Percentiles rank a stretch among this genome's conserved stretches.
These are phyloP conservation scores for Ariolimax columbianus DNA, from an alignment of 2,888 invertebrate species.

Conservation along the genomic window DNA sequence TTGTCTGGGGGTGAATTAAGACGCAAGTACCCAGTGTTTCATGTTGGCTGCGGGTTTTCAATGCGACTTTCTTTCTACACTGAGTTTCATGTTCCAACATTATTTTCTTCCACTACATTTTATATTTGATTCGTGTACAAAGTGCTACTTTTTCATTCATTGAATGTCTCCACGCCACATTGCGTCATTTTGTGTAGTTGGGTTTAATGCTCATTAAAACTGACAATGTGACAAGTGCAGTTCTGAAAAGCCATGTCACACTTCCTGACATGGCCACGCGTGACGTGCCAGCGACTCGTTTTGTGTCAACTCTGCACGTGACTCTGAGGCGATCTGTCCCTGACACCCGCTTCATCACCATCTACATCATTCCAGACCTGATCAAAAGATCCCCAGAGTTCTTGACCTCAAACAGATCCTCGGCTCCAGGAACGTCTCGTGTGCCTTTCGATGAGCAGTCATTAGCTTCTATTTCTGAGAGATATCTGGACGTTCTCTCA, in stretches of 20 bases:
- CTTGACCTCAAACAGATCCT: background rate
- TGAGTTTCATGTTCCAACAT: no score
- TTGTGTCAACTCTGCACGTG: conserved; percentile 19
- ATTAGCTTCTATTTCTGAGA: background rate
- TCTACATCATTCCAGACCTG: conserved; percentile 15
- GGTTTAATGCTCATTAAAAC: no score
- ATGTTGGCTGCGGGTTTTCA: no score
- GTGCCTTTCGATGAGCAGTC: background rate
- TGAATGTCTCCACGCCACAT: no score
- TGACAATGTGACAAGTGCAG: background rate
- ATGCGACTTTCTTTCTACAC: no score
- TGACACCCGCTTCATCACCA: background rate
- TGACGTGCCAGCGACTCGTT: background rate
- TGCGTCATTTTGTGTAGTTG: no score
- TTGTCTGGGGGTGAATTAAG: no score
- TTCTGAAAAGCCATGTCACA: background rate
- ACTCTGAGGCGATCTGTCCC: background rate
- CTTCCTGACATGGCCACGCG: conserved; percentile 4
- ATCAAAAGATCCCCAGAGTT: background rate
- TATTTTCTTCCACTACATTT: no score
- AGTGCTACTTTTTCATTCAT: no score
- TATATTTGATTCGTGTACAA: no score
- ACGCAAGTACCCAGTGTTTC: no score
- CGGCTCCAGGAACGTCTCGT: background rate
- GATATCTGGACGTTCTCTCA: background rate